Conservation (phyloP, 2,888 invertebrate genomes). For the Psococerastis gibbosa region DNA sequence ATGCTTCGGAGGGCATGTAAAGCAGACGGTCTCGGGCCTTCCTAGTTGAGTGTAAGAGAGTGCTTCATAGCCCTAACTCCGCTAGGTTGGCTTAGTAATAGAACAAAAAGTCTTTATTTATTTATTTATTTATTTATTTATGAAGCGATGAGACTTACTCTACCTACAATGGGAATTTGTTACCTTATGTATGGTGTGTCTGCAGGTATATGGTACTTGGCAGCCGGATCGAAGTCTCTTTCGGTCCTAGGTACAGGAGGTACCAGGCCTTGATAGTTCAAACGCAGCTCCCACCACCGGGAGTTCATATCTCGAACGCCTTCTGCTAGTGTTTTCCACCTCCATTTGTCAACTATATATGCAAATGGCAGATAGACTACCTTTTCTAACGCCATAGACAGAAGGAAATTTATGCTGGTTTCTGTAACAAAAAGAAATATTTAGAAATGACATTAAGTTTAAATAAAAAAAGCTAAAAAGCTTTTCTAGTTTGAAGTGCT, state of each 20-base stretch:
- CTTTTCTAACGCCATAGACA: constrained; percentile 61
- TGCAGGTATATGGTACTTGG: constrained; percentile 64
- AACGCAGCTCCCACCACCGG: constrained; percentile 55
- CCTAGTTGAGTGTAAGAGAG: no score
- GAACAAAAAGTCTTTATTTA: no score
- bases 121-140: no score
- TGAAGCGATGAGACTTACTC: no score
- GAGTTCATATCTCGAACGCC: constrained; percentile 51
- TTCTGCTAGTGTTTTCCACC: constrained; percentile 60
- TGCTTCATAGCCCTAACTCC: no score
- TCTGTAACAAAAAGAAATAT: constrained; percentile 25
- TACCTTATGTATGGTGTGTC: constrained; percentile 37
- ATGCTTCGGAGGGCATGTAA: no score
- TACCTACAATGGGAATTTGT: no score
- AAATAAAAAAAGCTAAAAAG: no score
- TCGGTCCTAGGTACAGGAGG: constrained; percentile 50
- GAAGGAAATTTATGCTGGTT: constrained; percentile 55
- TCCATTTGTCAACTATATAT: constrained; percentile 53
- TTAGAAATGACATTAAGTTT: constrained; percentile 8
- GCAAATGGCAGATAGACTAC: constrained; percentile 62
- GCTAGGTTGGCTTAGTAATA: no score
- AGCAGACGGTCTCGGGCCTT: no score
- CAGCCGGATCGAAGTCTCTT: constrained; percentile 62
- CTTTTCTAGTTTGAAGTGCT: no score
- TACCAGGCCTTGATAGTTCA: constrained; percentile 51